Evolutionary conservation across 1,140 invertebrate genomes (phyloP), one percentile per base, ranked within the genome.

Genomic region (Leucophenga varia): DNA sequence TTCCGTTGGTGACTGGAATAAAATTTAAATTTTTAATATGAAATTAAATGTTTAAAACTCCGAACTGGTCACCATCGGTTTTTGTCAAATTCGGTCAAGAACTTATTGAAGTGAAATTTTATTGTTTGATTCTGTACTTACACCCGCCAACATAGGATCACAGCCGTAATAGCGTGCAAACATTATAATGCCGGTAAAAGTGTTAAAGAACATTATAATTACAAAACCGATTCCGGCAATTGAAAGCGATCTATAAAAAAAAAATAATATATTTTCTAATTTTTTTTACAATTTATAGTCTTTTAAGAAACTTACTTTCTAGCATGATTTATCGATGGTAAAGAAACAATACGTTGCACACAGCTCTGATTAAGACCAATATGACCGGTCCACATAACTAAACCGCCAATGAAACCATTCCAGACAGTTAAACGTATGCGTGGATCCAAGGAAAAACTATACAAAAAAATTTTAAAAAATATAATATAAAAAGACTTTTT

Each of bases 101-200:
- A n/a, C n/a, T n/a, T n/a, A n/a, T n/a, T n/a, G n/a, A n/a, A n/a
- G n/a, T n/a, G n/a, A n/a, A n/a, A n/a, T n/a, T n/a, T n/a, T n/a
- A n/a, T n/a, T n/a, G n/a, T n/a, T n/a, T n/a, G n/a, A n/a, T n/a
- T n/a, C n/a, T n/a, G 4, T 25, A 57, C 65, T 75, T 67, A 81
- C 81, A 55, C 82, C 79, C 28, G 80, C 79, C 17, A 78, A 70
- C 19, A 90, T 68, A 0, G 88, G 88, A 76, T 91, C 88, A 63
- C 88, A 91, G 32, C 85, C 79, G 43, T 82, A 75, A 68, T 89
- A 91, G 16, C 81, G 79, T 0, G 86, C 87, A 59, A 82, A 90
- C 51, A 91, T 83, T 1, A 89, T 80, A 18, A 90, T 77, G 12
- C 89, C 89, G 19, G 80, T 84, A 41, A 80, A 82, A 49, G 80